These are phyloP conservation scores for Cerceris ruficornis DNA, from an alignment of 2,888 invertebrate genomes.

Conservation along the genomic window DNA sequence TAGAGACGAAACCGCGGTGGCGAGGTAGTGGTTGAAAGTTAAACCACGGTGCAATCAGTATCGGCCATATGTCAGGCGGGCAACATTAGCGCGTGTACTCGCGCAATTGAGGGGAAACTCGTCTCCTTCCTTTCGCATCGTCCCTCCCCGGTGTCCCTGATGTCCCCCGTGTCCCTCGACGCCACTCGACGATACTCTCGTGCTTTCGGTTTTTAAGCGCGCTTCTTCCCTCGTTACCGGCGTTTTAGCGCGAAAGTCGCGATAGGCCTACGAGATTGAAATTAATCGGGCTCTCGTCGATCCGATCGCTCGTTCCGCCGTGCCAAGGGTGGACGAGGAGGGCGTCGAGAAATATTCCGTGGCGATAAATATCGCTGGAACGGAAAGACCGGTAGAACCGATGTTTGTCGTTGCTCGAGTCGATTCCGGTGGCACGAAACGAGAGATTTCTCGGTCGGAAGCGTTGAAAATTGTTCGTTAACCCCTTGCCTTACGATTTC, in stretches of 20 bases:
- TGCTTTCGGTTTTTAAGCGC: slow-evolving; percentile 9
- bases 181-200: slow-evolving; percentile 9
- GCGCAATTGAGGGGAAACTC: slow-evolving; percentile 73
- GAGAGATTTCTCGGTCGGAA: too few species aligned
- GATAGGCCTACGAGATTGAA: too few species aligned
- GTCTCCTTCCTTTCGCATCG: slow-evolving; percentile 49
- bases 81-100: slow-evolving; percentile 67
- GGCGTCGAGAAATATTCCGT: too few species aligned
- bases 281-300: too few species aligned
- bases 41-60: slow-evolving; percentile 72
- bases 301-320: too few species aligned
- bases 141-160: slow-evolving; percentile 7
- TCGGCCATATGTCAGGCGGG: slow-evolving; percentile 75
- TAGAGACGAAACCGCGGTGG: slow-evolving; percentile 35
- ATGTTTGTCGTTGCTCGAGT: too few species aligned
- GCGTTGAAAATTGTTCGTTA: too few species aligned
- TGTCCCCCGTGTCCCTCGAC: slow-evolving; percentile 5
- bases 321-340: too few species aligned
- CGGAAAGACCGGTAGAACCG: too few species aligned
- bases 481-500: too few species aligned
- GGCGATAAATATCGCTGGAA: too few species aligned
- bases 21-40: slow-evolving; percentile 67
- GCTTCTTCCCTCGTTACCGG: slow-evolving; percentile 18
- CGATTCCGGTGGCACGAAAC: too few species aligned
- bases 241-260: not conserved